These are phyloP conservation scores for Larimichthys polyactis DNA, from an alignment of 2,113 vertebrate species.

Conservation along the genomic window DNA sequence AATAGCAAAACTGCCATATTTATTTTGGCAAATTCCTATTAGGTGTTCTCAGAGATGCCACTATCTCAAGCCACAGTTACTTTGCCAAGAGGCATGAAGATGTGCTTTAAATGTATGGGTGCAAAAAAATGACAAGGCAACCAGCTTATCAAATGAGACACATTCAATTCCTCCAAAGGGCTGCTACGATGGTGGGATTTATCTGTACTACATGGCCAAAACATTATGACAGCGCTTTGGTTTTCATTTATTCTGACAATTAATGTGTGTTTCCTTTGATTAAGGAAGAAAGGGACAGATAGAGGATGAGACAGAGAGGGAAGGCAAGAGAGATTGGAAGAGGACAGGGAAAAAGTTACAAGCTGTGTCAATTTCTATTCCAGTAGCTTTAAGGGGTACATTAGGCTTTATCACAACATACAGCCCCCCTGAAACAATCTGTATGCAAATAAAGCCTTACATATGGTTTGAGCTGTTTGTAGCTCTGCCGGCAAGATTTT, in stretches of 20 bases:
- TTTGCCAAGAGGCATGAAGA: constrained; percentile 73
- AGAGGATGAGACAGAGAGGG: constrained; percentile 45
- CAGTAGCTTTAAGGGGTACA: constrained; percentile 79
- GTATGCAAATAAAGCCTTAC: constrained; percentile 82
- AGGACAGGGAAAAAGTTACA: constrained; percentile 68
- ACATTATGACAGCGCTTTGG: constrained; percentile 55
- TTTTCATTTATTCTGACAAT: constrained; percentile 71
- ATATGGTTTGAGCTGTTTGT: constrained; percentile 75
- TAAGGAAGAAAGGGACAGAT: constrained; percentile 62
- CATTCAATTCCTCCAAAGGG: constrained; percentile 55
- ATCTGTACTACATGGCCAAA: constrained; percentile 52
- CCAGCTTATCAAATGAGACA: constrained; percentile 69
- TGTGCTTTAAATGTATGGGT: constrained; percentile 60
- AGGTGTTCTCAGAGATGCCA: constrained; percentile 69
- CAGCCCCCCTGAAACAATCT: constrained; percentile 80
- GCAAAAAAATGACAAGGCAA: constrained; percentile 58
- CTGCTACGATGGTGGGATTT: constrained; percentile 50
- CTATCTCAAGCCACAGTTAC: constrained; percentile 76
- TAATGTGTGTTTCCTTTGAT: constrained; percentile 75
- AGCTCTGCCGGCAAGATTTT: constrained; percentile 80
- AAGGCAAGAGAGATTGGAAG: constrained; percentile 13
- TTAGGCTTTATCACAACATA: constrained; percentile 80
- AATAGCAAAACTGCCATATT: constrained; percentile 73
- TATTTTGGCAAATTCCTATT: constrained; percentile 78
- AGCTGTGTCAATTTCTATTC: constrained; percentile 74